phyloP scores from a whole-genome alignment of 2,113 vertebrate species.

The Dipodomys stephensi region DNA sequence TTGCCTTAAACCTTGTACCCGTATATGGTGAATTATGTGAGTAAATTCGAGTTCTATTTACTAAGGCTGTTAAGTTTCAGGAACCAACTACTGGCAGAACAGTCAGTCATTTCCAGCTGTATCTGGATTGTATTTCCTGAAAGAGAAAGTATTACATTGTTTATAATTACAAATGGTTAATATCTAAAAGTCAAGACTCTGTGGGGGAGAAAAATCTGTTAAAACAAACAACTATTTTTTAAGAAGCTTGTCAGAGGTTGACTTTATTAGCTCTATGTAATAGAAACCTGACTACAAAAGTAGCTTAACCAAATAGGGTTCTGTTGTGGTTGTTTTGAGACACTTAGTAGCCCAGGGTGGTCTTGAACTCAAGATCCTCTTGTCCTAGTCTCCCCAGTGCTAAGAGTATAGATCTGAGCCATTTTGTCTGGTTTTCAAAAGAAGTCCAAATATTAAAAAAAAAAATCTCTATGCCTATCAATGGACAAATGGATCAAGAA shows the following conservation, averaged over 20 bases:
- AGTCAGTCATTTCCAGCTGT: background rate
- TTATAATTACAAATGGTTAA: constrained; percentile 41
- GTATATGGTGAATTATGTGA: background rate
- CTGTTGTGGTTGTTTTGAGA: background rate
- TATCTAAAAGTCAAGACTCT: constrained; percentile 35
- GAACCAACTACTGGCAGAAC: background rate
- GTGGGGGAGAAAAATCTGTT: background rate
- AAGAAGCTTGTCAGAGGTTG: background rate
- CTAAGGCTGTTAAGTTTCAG: constrained; percentile 41
- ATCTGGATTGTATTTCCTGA: constrained; percentile 37
- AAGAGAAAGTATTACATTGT: background rate
- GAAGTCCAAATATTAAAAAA: background rate
- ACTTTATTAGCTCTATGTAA: background rate
- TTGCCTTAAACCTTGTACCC: background rate
- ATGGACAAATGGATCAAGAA: no score
- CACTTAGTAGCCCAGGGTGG: background rate
- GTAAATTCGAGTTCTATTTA: constrained; percentile 46
- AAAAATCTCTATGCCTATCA: no score
- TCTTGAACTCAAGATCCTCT: background rate
- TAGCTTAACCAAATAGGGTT: background rate
- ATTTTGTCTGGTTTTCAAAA: background rate
- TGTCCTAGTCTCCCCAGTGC: background rate
- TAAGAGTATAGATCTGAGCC: background rate
- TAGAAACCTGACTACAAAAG: background rate
- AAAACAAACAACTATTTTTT: background rate